Conservation (phyloP, 2,797 vertebrate species). For the Chlorospingus semifuscus region DNA sequence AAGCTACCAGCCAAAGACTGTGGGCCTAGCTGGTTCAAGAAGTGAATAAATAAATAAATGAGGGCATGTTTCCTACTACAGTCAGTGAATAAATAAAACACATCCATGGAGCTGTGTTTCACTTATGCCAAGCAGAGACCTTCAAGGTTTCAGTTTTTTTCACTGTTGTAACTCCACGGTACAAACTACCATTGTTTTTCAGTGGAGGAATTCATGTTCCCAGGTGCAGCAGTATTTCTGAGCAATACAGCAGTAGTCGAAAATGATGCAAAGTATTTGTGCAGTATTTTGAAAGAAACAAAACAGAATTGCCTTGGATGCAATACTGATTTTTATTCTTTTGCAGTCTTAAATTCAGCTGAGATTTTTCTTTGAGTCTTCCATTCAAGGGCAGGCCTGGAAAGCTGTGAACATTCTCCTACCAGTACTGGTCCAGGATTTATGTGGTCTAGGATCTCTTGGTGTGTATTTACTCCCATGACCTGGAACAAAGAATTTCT, state of each 20-base stretch:
- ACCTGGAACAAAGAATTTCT: slow-evolving; percentile 31
- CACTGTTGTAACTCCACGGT: not conserved
- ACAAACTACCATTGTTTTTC: not conserved
- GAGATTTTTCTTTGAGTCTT: not conserved
- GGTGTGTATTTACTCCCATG: not conserved
- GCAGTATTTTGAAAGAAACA: not conserved
- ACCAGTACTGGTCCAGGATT: not conserved
- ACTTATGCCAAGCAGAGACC: not conserved
- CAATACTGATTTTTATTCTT: not conserved
- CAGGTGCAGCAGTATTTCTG: not conserved
- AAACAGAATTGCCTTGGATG: not conserved
- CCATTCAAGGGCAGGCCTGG: not conserved
- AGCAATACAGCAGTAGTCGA: not conserved
- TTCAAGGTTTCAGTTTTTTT: not conserved
- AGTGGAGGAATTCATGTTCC: not conserved
- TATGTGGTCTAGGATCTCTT: not conserved
- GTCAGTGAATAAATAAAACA: not conserved
- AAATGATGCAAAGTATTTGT: not conserved
- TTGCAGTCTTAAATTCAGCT: not conserved
- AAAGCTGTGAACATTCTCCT: not conserved
- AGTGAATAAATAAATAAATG: not conserved
- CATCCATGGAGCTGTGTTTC: not conserved
- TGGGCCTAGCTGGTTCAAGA: not conserved
- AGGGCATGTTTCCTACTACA: not conserved
- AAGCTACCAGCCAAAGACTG: not conserved